These are phyloP conservation scores for Eupeodes luniger DNA, from an alignment of 2,888 invertebrate species.

Conservation along the genomic window DNA sequence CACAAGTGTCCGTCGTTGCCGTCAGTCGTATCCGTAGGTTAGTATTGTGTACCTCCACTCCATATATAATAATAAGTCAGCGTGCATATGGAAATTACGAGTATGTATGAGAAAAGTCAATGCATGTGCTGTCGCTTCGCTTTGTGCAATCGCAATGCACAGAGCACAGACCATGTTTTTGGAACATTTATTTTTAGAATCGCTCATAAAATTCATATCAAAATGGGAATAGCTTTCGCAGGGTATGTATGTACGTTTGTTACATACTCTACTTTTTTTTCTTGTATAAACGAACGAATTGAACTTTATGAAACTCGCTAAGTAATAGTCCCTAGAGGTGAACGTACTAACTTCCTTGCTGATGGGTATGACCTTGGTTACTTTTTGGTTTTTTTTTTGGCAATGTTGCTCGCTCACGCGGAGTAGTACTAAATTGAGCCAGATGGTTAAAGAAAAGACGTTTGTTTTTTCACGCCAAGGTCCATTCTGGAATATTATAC, in stretches of 20 bases:
- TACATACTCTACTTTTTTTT: background rate
- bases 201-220: constrained; percentile 15
- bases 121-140: constrained; percentile 33
- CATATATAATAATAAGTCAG: constrained; percentile 17
- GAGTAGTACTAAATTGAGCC: too few species aligned
- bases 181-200: constrained; percentile 49
- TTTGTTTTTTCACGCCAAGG: background rate
- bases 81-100: constrained; percentile 14
- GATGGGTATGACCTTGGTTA: constrained; percentile 15
- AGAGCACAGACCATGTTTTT: constrained; percentile 28
- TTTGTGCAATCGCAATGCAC: background rate
- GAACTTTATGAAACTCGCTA: constrained; percentile 51
- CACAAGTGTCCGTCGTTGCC: background rate
- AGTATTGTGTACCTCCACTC: too few species aligned
- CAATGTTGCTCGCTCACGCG: background rate
- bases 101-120: constrained; percentile 21
- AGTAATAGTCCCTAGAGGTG: constrained; percentile 62
- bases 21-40: too few species aligned
- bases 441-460: background rate
- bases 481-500: background rate
- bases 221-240: constrained; percentile 40
- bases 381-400: background rate
- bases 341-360: constrained; percentile 40
- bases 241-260: background rate
- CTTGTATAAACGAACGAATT: constrained; percentile 43